Base-by-base conservation (phyloP, 2,797 vertebrate genomes). In the Chloroceryle amazona region DNA sequence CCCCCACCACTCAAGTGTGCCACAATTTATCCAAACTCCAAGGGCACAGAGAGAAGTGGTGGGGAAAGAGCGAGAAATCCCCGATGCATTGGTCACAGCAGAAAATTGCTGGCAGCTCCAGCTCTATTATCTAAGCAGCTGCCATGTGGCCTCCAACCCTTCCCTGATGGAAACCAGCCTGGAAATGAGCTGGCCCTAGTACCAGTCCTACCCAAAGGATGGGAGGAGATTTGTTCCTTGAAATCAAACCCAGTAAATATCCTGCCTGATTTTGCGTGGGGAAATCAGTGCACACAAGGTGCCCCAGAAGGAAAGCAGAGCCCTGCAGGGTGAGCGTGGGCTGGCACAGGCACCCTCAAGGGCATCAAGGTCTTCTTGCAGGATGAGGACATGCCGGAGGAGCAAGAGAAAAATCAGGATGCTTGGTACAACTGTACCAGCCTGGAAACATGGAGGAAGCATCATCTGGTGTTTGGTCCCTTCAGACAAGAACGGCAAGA, bases 51-150 rank as follows among this genome's bases (percentile, higher is more conserved):
- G 16, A 39, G 41, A 61, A 57, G 11, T 6, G 2, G 4, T 6
- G 13, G 37, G 18, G 13, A 16, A 15, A 44, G 31, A 71, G 63
- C 1, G 23, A 76, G 60, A 89, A 93, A 83, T 70, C 78, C 72
- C 37, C 58, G 18, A 26, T 65, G 61, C 61, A 10, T 78, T 89
- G 88, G 73, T 89, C 93, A 73, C 46, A 83, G 93, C 65, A 84
- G 91, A 89, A 93, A 86, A 94, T 84, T 72, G 73, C 78, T 91
- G 90, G 91, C 88, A 91, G 78, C 73, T 89, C 78, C 65, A 89
- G 37, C 60, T 28, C 78, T 73, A 60, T 57, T 81, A 76, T 89
- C 68, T 84, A 73, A 89, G 88, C 81, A 94, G 88, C 70, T 94
- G 78, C 88, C 85, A 76, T 80, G 88, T 76, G 81, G 88, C 88